Evolutionary conservation across 2,797 vertebrate genomes (phyloP), one percentile per base, ranked within the genome.

Genomic region (Knipowitschia caucasica): DNA sequence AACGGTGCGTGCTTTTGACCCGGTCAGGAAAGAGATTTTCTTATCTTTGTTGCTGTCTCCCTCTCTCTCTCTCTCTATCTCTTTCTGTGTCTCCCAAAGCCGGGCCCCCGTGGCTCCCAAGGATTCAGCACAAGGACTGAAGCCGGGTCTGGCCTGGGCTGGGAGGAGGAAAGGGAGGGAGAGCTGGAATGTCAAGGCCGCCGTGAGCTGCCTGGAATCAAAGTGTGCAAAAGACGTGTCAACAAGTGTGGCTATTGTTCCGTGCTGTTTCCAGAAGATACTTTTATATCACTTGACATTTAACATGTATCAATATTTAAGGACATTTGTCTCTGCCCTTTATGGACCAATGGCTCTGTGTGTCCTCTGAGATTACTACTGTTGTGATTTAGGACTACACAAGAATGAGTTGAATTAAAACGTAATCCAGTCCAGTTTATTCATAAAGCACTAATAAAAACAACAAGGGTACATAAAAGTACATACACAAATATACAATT

Each of bases 111-210:
- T 84, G 87, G 83, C 77, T 74, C 85, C 88, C 93, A 94, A 94
- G 93, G 93, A 90, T 91, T 90, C 34, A 38, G 73, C 85, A 86
- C 92, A 93, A 94, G 91, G 93, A 85, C 90, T 89, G 88, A 71
- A 64, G 43, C 23, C 20, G 38, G 15, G 11, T 38, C 15, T 8
- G 21, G 7, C 23, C 61, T n/a, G 23, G 33, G 5, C 20, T 1
- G 14, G 14, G 23, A 15, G 24, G 42, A 1, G 8, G 14, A 23
- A 11, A 14, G 38, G 40, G 40, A 35, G 65, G 67, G 76, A 75
- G 62, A 73, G 74, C n/a, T 72, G 83, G 77, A 64, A 85, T 83
- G 85, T 83, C 86, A 91, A 89, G 88, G 88, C 79, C 78, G n/a
- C 45, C 35, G 73, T 66, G 71, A n/a, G 43, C 45, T 57, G 62